A percentile compares a stretch with the other conserved stretches of the same genome.
Evolutionary conservation across 2,888 invertebrate genomes (phyloP).

Genomic region (Cepaea hortensis): DNA sequence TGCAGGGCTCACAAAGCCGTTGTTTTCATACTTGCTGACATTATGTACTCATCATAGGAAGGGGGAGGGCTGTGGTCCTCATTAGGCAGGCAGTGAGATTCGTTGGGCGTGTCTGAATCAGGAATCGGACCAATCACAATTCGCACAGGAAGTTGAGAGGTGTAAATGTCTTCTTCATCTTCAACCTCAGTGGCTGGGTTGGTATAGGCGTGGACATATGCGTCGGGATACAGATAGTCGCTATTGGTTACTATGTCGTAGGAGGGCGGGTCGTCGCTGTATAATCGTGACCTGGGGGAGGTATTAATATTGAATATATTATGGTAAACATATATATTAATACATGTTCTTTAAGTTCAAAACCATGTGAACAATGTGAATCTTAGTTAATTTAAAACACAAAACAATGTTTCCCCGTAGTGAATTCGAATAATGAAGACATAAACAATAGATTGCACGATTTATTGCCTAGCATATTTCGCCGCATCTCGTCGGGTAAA

Average conservation of each 20-base stretch:
- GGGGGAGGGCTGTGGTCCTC: slow-evolving; percentile 32
- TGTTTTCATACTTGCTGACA: slow-evolving; percentile 45
- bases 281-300: slow-evolving; percentile 49
- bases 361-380: not conserved
- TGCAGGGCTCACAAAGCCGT: slow-evolving; percentile 28
- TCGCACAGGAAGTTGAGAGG: slow-evolving; percentile 9
- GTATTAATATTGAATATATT: too few relatives aligned
- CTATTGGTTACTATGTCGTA: slow-evolving; percentile 58
- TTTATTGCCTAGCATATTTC: too few relatives aligned
- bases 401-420: too few relatives aligned
- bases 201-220: slow-evolving; percentile 44
- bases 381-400: too few relatives aligned
- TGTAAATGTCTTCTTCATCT: slow-evolving; percentile 16
- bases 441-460: too few relatives aligned
- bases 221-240: slow-evolving; percentile 45
- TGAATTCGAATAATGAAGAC: too few relatives aligned
- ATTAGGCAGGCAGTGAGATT: not conserved
- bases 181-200: slow-evolving; percentile 47
- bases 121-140: slow-evolving; percentile 29
- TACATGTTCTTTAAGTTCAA: not conserved
- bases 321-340: not conserved
- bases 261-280: slow-evolving; percentile 59
- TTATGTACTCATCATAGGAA: slow-evolving; percentile 46
- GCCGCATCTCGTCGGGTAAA: too few relatives aligned
- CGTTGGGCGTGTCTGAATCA: not conserved